These are phyloP conservation scores for Aphrocallistes beatrix DNA, from an alignment of 37 sponge, comb jelly and placozoan species.

Conservation along the genomic window DNA sequence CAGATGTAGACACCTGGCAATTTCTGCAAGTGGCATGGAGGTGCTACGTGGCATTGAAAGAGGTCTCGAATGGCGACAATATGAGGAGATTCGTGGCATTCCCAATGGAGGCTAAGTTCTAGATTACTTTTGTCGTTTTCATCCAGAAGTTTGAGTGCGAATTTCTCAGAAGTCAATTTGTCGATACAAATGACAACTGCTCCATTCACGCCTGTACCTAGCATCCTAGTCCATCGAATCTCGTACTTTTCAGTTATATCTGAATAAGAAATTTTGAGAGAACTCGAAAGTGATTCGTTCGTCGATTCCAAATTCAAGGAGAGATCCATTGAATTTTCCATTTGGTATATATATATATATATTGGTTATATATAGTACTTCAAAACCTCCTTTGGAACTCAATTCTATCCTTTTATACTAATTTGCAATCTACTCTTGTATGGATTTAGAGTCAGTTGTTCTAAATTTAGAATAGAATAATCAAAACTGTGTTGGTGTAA, in stretches of 20 bases:
- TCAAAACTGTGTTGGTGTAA: too few relatives aligned
- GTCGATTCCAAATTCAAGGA: background rate
- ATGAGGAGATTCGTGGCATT: background rate
- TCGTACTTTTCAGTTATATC: constrained; percentile 16
- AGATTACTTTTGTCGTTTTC: background rate
- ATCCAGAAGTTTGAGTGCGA: background rate
- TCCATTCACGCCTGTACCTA: background rate
- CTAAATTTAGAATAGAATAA: too few relatives aligned
- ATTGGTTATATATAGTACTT: background rate
- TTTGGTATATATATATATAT: too few relatives aligned
- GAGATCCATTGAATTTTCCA: too few relatives aligned
- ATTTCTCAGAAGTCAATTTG: background rate
- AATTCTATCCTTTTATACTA: too few relatives aligned
- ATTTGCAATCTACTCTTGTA: too few relatives aligned
- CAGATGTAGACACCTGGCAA: background rate
- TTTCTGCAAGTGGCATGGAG: background rate
- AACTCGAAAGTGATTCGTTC: too few relatives aligned
- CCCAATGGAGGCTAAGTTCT: background rate
- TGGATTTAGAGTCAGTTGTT: too few relatives aligned
- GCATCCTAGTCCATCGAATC: background rate
- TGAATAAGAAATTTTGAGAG: background rate
- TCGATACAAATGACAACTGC: background rate
- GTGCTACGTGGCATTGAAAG: background rate
- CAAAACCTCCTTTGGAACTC: too few relatives aligned
- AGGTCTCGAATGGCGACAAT: background rate